These are phyloP conservation scores for Chrysocyon brachyurus DNA, from an alignment of 2,797 vertebrate species.

Conservation along the genomic window DNA sequence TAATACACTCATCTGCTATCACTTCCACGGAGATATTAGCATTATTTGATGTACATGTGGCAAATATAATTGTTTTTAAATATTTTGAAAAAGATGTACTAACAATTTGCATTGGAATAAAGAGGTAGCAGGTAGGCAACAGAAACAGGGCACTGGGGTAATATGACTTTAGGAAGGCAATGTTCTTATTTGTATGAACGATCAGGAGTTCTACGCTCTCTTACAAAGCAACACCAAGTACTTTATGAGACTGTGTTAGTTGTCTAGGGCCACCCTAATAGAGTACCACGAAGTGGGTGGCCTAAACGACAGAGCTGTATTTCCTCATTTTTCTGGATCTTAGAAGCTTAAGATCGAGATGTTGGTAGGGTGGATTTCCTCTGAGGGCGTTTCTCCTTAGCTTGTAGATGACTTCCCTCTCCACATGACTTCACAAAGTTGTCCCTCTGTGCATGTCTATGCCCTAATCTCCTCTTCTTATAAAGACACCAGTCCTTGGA, in stretches of 20 bases:
- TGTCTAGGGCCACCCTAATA: neutral
- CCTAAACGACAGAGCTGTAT: neutral
- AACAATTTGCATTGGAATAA: neutral
- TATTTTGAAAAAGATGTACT: neutral
- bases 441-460: neutral
- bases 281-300: neutral
- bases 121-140: neutral
- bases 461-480: too few relatives aligned
- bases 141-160: neutral
- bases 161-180: neutral
- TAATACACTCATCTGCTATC: neutral
- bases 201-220: neutral
- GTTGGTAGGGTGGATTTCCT: too few relatives aligned
- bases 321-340: neutral
- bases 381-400: neutral
- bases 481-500: neutral
- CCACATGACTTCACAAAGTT: neutral
- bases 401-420: neutral
- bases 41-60: neutral
- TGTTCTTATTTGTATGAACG: neutral
- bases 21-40: neutral
- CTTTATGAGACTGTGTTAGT: neutral
- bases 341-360: too few relatives aligned
- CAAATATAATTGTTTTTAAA: neutral
- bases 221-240: neutral